Percentiles rank a stretch among this genome's conserved stretches.
phyloP scores from a whole-genome alignment of 2,113 vertebrate species.

The Willisornis vidua region DNA sequence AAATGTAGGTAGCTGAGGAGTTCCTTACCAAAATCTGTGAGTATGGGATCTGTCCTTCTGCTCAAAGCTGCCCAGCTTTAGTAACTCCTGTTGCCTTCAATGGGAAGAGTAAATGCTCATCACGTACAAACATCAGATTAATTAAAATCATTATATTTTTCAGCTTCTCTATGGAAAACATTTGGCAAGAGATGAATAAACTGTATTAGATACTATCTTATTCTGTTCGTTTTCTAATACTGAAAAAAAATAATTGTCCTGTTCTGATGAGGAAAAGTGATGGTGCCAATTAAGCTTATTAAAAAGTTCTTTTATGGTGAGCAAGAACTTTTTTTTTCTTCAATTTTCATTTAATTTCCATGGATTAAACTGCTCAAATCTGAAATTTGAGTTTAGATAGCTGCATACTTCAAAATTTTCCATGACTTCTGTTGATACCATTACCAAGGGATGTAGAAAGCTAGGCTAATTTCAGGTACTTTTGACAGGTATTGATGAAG shows the following conservation, averaged over 20 bases:
- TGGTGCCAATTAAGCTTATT: constrained; percentile 50
- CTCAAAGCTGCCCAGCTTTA: not conserved
- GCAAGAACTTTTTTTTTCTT: not conserved
- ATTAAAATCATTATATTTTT: constrained; percentile 56
- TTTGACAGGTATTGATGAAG: not conserved
- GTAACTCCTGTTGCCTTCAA: not conserved
- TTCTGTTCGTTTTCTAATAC: constrained; percentile 14
- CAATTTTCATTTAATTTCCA: not conserved
- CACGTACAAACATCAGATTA: constrained; percentile 20
- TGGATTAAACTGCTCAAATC: not conserved
- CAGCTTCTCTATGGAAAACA: constrained; percentile 19
- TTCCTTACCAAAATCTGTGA: not conserved
- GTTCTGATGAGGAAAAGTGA: not conserved
- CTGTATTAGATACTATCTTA: constrained; percentile 38
- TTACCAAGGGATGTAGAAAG: not conserved
- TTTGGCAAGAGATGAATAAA: constrained; percentile 62
- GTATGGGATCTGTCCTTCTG: not conserved
- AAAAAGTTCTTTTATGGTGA: constrained; percentile 52
- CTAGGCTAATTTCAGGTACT: not conserved
- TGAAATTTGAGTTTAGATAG: not conserved
- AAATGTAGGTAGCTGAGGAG: not conserved
- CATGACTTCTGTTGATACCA: not conserved
- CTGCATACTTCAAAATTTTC: not conserved
- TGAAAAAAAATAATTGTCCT: not conserved
- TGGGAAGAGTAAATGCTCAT: not conserved